Conservation (phyloP, 2,888 invertebrate species). For the Chymomyza caudatula region DNA sequence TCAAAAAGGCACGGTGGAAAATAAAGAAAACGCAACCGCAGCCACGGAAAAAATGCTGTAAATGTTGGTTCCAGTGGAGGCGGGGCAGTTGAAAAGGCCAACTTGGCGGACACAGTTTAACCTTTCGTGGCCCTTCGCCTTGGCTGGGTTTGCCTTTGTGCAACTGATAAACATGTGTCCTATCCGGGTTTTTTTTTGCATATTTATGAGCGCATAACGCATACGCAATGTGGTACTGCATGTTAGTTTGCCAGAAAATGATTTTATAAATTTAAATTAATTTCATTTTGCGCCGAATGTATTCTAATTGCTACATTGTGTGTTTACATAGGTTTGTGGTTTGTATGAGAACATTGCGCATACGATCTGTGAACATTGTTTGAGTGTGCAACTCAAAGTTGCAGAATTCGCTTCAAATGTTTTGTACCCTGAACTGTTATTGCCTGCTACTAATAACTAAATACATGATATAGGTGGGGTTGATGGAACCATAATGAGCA, state of each 20-base stretch:
- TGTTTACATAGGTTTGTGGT: background rate
- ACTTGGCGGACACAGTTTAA: conserved; percentile 19
- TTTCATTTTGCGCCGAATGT: background rate
- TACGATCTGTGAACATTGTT: background rate
- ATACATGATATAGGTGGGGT: background rate
- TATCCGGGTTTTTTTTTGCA: background rate
- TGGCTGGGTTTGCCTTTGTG: conserved; percentile 9
- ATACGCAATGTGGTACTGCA: background rate
- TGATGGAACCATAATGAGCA: background rate
- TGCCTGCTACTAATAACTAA: background rate
- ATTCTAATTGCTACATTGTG: background rate
- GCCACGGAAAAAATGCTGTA: conserved; percentile 59
- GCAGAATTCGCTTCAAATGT: background rate
- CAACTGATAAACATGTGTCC: background rate
- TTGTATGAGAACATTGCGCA: background rate
- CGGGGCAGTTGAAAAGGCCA: background rate
- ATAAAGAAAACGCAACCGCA: conserved; percentile 38
- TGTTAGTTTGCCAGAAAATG: background rate
- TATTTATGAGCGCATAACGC: background rate
- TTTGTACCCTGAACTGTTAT: background rate
- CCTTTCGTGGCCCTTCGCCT: no score
- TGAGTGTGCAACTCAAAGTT: background rate
- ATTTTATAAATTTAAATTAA: background rate
- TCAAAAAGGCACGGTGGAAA: conserved; percentile 40
- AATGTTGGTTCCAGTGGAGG: conserved; percentile 40